A percentile compares a stretch with the other conserved stretches of the same genome.
Conservation (phyloP, 2,113 vertebrate genomes). For the Trogon surrucura region DNA sequence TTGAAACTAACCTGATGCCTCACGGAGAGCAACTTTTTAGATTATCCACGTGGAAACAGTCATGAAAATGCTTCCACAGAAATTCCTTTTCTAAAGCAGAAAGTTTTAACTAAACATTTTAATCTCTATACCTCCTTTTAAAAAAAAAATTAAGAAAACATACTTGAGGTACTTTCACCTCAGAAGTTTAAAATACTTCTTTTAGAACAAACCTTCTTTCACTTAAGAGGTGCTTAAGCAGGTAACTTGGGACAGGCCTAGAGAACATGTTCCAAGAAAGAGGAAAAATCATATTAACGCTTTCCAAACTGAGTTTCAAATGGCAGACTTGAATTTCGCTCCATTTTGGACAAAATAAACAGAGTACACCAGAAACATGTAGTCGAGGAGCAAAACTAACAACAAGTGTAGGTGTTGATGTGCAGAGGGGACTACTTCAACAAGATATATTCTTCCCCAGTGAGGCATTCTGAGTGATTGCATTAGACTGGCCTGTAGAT, state of each 20-base stretch:
- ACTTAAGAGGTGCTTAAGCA: background rate
- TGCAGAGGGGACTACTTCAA: background rate
- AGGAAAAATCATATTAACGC: background rate
- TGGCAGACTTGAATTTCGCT: background rate
- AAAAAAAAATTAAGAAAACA: background rate
- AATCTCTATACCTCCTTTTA: background rate
- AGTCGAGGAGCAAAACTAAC: background rate
- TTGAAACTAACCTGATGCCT: background rate
- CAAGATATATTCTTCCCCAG: background rate
- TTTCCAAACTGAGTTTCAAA: background rate
- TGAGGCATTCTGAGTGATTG: accelerated
- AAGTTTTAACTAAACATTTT: background rate
- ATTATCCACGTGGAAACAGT: background rate
- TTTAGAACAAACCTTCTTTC: background rate
- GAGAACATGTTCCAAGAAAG: background rate
- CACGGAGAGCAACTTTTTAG: background rate
- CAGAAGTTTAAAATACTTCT: background rate
- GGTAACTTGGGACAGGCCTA: background rate
- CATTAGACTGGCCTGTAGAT: background rate
- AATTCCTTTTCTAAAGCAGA: background rate
- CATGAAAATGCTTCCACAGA: background rate
- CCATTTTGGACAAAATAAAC: background rate
- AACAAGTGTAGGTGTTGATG: background rate
- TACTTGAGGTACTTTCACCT: background rate
- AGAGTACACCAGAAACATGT: background rate